These are phyloP conservation scores for Helicoverpa assulta DNA, from an alignment of 2,888 invertebrate species.

Conservation along the genomic window DNA sequence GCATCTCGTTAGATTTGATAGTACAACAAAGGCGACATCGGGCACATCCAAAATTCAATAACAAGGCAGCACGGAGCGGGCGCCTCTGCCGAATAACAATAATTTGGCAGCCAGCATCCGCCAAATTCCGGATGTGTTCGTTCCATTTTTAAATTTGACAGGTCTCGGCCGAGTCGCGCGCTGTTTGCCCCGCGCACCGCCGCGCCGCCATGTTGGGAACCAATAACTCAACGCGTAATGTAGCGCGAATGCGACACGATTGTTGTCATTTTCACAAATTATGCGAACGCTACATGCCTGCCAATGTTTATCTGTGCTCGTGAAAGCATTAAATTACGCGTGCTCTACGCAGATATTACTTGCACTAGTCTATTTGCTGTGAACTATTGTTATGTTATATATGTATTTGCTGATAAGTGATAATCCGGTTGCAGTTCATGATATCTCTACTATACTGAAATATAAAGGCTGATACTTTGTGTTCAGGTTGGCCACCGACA, in stretches of 20 bases:
- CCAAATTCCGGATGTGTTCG: slow-evolving; percentile 86
- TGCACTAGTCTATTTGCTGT: slow-evolving; percentile 65
- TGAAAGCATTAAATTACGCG: slow-evolving; percentile 84
- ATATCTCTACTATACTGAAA: slow-evolving; percentile 29
- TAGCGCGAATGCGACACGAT: slow-evolving; percentile 85
- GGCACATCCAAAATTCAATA: slow-evolving; percentile 86
- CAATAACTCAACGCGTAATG: slow-evolving; percentile 85
- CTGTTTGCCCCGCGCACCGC: slow-evolving; percentile 53
- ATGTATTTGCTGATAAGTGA: slow-evolving; percentile 46
- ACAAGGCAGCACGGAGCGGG: slow-evolving; percentile 77
- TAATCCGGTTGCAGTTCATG: slow-evolving; percentile 45
- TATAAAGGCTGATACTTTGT: slow-evolving; percentile 14
- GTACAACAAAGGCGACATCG: slow-evolving; percentile 79
- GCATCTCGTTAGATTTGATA: slow-evolving; percentile 71
- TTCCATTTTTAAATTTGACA: slow-evolving; percentile 90
- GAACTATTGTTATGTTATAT: slow-evolving; percentile 53
- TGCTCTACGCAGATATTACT: slow-evolving; percentile 78
- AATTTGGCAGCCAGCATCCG: slow-evolving; percentile 87
- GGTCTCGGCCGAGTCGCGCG: slow-evolving; percentile 74
- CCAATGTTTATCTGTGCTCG: slow-evolving; percentile 85
- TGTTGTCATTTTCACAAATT: slow-evolving; percentile 88
- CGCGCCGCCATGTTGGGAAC: slow-evolving; percentile 66
- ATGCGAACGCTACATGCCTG: slow-evolving; percentile 84
- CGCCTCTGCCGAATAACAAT: slow-evolving; percentile 86
- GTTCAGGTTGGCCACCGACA: slow-evolving; percentile 12